phyloP scores from a whole-genome alignment of 2,888 invertebrate species.

The Syritta pipiens region DNA sequence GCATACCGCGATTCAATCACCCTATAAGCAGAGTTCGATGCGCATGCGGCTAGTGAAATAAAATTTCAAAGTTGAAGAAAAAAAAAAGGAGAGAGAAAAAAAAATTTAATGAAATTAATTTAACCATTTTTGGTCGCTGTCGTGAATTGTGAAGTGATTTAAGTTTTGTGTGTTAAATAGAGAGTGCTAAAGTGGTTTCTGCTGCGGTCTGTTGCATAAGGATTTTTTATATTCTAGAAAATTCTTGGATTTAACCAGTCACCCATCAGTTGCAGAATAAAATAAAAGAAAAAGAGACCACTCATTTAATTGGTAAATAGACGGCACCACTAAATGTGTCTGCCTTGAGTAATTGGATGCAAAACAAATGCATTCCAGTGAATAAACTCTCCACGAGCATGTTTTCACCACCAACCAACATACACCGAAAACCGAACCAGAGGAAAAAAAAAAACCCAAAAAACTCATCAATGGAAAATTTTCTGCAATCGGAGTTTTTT shows the following conservation, averaged over 20 bases:
- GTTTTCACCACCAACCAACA: slow-evolving; percentile 54
- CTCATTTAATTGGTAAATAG: slow-evolving; percentile 40
- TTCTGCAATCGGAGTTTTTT: slow-evolving; percentile 70
- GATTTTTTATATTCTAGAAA: slow-evolving; percentile 12
- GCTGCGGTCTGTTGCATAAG: slow-evolving; percentile 25
- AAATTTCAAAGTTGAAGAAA: no score
- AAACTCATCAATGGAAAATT: slow-evolving; percentile 75
- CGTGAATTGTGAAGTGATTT: slow-evolving; percentile 30
- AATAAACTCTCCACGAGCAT: slow-evolving; percentile 62
- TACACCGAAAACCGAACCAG: background rate
- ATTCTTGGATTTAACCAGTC: slow-evolving; percentile 8
- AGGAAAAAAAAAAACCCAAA: slow-evolving; percentile 54
- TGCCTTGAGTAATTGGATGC: slow-evolving; percentile 5
- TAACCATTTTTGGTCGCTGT: slow-evolving; percentile 6
- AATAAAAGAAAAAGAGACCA: slow-evolving; percentile 10
- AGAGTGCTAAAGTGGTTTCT: slow-evolving; percentile 17
- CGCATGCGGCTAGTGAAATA: slow-evolving; percentile 42
- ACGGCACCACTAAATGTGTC: background rate
- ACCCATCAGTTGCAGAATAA: background rate
- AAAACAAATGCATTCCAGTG: slow-evolving; percentile 58
- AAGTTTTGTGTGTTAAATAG: slow-evolving; percentile 1
- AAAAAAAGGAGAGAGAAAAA: slow-evolving; percentile 14
- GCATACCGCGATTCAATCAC: slow-evolving; percentile 19
- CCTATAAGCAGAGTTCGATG: slow-evolving; percentile 27
- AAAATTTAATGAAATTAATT: slow-evolving; percentile 17